A percentile compares a stretch with the other conserved stretches of the same genome.
Evolutionary conservation across 2,113 vertebrate species (phyloP).

Genomic region (Nesoenas mayeri): DNA sequence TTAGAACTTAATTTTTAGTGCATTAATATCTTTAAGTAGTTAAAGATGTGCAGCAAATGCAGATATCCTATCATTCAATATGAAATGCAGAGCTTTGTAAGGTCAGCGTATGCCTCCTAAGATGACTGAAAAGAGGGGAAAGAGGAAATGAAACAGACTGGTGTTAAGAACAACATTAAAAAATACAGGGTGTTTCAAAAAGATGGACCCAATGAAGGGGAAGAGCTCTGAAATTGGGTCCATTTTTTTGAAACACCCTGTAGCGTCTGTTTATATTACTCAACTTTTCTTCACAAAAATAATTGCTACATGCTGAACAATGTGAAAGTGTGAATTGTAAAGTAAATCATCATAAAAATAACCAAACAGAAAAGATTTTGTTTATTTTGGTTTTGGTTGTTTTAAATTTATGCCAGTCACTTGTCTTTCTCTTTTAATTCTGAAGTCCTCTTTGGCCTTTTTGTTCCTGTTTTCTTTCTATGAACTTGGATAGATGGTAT

Average conservation of each 20-base stretch:
- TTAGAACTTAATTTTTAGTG: background rate
- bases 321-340: background rate
- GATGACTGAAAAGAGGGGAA: background rate
- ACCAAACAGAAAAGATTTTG: background rate
- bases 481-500: background rate
- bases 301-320: background rate
- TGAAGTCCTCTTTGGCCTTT: background rate
- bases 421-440: background rate
- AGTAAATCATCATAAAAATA: background rate
- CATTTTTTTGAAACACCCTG: no score
- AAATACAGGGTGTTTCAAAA: no score
- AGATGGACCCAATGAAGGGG: no score
- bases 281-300: background rate
- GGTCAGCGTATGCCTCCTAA: background rate
- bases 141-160: background rate
- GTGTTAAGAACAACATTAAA: background rate
- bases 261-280: fast-evolving
- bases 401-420: background rate
- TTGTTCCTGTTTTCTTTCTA: background rate
- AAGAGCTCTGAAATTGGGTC: no score
- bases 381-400: background rate
- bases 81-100: background rate
- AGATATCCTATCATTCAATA: background rate
- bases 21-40: background rate
- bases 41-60: background rate